These are phyloP conservation scores for Tragelaphus imberbis DNA, from an alignment of 2,113 vertebrate genomes.

Conservation along the genomic window DNA sequence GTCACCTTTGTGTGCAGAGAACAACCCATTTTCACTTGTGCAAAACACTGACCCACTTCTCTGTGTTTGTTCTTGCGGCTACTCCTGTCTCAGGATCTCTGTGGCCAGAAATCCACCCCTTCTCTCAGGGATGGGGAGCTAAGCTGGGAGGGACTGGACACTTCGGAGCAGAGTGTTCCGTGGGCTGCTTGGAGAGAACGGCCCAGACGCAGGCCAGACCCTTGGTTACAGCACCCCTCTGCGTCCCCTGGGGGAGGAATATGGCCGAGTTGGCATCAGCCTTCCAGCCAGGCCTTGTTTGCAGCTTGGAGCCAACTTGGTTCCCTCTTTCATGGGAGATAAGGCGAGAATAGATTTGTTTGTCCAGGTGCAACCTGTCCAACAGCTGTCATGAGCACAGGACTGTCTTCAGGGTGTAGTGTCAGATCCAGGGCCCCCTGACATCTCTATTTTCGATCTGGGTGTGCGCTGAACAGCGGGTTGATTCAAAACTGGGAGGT, in stretches of 20 bases:
- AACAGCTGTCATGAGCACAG: background rate
- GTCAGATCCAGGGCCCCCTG: slow-evolving; percentile 17
- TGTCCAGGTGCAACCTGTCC: slow-evolving; percentile 11
- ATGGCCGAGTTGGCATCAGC: rapidly evolving
- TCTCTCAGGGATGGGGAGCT: background rate
- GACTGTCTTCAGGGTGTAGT: background rate
- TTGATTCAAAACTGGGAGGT: slow-evolving; percentile 51
- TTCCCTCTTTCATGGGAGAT: background rate
- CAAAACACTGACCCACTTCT: background rate
- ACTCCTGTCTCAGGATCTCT: background rate
- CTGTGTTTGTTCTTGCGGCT: background rate
- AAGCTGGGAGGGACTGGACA: background rate
- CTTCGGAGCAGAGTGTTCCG: background rate
- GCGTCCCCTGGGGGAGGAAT: background rate
- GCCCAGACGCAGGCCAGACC: rapidly evolving
- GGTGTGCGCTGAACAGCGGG: slow-evolving; percentile 34
- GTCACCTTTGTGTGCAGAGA: background rate
- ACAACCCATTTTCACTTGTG: background rate
- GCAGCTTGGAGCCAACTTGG: background rate
- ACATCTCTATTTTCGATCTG: background rate
- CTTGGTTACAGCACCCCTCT: background rate
- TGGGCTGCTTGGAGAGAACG: background rate
- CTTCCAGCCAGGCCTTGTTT: background rate
- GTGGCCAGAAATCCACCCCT: background rate
- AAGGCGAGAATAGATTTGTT: background rate